phyloP scores from a whole-genome alignment of 1,140 invertebrate species.

The Pomacea maculata region DNA sequence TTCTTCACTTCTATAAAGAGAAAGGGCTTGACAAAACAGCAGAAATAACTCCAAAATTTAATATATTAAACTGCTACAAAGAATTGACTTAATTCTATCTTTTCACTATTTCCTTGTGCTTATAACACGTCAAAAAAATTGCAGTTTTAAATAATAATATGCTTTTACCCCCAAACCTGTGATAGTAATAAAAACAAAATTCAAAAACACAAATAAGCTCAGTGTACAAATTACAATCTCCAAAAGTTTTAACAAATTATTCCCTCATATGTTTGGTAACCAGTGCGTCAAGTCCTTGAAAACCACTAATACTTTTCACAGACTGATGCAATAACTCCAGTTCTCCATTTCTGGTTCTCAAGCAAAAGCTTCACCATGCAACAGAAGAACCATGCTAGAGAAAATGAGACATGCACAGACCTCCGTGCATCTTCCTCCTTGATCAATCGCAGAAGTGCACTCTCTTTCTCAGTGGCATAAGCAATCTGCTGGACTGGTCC shows the following conservation, averaged over 20 bases:
- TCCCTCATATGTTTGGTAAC: no score
- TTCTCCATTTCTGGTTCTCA: background rate
- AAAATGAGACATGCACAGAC: slow-evolving; percentile 29
- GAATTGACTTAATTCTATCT: no score
- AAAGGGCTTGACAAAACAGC: no score
- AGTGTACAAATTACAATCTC: background rate
- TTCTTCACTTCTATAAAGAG: no score
- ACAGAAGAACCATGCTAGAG: slow-evolving; percentile 8
- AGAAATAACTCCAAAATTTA: no score
- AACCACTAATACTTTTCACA: background rate
- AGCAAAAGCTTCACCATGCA: background rate
- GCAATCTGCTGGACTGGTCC: slow-evolving; percentile 60
- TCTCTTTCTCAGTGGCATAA: slow-evolving; percentile 56
- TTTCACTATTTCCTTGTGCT: no score
- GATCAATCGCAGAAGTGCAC: slow-evolving; percentile 50
- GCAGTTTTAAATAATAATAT: no score
- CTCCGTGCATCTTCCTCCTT: slow-evolving; percentile 55
- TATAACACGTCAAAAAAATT: no score
- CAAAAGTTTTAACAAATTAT: no score
- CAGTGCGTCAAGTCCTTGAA: background rate
- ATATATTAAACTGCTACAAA: no score
- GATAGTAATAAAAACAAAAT: no score
- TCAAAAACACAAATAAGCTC: background rate
- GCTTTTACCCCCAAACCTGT: no score
- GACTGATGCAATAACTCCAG: background rate